phyloP scores from a whole-genome alignment of 2,797 vertebrate genomes.

The Darevskia nairensis region DNA sequence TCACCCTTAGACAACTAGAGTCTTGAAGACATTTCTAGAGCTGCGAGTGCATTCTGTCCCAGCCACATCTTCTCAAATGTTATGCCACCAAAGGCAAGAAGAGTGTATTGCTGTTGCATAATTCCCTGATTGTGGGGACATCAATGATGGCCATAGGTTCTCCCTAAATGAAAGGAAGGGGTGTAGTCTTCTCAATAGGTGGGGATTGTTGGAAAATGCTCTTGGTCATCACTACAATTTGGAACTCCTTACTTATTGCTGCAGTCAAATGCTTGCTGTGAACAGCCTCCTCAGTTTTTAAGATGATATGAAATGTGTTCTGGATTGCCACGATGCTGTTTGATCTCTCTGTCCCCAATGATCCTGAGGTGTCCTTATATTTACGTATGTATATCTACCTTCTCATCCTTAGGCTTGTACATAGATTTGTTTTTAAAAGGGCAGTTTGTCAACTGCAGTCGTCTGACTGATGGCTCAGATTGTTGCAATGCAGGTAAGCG shows the following conservation, averaged over 20 bases:
- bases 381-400: background rate
- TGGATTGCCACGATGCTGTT: background rate
- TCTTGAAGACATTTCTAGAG: background rate
- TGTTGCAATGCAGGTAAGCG: conserved; percentile 67
- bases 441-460: conserved; percentile 71
- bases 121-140: too few species aligned
- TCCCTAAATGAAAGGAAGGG: background rate
- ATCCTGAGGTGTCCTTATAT: background rate
- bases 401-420: conserved; percentile 41
- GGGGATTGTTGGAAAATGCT: background rate
- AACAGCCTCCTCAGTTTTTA: background rate
- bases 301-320: background rate
- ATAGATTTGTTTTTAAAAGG: conserved; percentile 56
- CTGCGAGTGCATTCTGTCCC: background rate
- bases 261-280: background rate
- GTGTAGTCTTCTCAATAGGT: background rate
- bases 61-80: background rate
- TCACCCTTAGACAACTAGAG: background rate
- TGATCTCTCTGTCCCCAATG: background rate
- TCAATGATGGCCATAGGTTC: background rate
- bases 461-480: conserved; percentile 66
- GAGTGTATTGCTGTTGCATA: too few species aligned
- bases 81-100: background rate
- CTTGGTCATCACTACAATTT: background rate
- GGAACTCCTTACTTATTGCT: background rate